phyloP scores from a whole-genome alignment of 2,113 vertebrate species.

The Macaca mulatta region DNA sequence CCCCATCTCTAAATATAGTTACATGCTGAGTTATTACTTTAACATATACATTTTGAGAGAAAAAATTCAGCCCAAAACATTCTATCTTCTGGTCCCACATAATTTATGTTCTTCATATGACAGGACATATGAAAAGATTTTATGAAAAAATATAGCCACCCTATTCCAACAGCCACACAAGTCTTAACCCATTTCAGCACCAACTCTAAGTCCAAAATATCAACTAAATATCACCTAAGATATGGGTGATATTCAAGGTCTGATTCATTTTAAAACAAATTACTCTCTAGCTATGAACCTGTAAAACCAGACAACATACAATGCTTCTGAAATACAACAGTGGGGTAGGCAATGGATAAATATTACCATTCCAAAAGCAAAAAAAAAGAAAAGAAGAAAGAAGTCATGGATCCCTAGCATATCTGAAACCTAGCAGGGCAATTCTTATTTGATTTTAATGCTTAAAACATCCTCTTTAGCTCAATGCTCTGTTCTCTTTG shows the following conservation, averaged over 20 bases:
- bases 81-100: rapidly evolving
- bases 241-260: not conserved
- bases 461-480: not conserved
- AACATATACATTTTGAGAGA: not conserved
- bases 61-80: not conserved
- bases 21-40: not conserved
- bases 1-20: not conserved
- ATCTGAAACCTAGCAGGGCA: not conserved
- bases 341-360: not conserved
- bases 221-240: not conserved
- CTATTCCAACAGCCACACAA: too few relatives aligned
- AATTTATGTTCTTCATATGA: not conserved
- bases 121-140: too few relatives aligned
- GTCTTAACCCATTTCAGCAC: not conserved
- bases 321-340: not conserved
- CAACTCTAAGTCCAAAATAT: not conserved
- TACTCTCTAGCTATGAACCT: not conserved
- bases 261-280: not conserved
- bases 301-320: not conserved
- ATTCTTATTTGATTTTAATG: not conserved
- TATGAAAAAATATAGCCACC: not conserved
- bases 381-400: not conserved
- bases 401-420: not conserved
- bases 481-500: not conserved
- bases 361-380: not conserved